A percentile compares a stretch with the other conserved stretches of the same genome.
Conservation (phyloP, 92 coral and sea anemone species). For the Nematostella vectensis region DNA sequence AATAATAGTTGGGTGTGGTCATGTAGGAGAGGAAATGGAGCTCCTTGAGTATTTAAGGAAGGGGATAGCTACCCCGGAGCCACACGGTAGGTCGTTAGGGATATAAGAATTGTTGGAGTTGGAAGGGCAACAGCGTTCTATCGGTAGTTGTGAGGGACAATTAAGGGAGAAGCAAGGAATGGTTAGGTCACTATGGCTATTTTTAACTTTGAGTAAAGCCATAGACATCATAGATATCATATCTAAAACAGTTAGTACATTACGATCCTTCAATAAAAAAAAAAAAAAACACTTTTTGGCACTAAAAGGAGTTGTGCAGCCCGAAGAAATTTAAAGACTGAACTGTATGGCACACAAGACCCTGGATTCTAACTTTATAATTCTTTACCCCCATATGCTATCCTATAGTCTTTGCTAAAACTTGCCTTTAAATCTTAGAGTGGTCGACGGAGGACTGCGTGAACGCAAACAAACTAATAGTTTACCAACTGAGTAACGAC, state of each 20-base stretch:
- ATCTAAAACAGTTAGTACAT: too few species aligned
- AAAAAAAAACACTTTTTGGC: too few species aligned
- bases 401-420: background rate
- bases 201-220: too few species aligned
- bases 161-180: constrained; percentile 84
- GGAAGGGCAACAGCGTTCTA: constrained; percentile 86
- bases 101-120: background rate
- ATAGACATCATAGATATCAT: too few species aligned
- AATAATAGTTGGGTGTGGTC: background rate
- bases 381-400: too few species aligned
- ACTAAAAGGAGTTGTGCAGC: too few species aligned
- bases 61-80: constrained; percentile 86
- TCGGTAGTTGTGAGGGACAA: constrained; percentile 88
- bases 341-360: too few species aligned
- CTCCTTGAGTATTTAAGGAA: constrained; percentile 86
- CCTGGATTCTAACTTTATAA: too few species aligned
- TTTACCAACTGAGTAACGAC: constrained; percentile 93
- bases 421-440: constrained; percentile 31
- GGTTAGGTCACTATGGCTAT: too few species aligned
- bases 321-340: too few species aligned
- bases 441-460: constrained; percentile 90
- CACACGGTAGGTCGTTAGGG: constrained; percentile 85
- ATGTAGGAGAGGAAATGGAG: constrained; percentile 89
- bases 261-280: too few species aligned
- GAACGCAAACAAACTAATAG: constrained; percentile 68